These are phyloP conservation scores for Heteropelma amictum DNA, from an alignment of 2,888 invertebrate species.

Conservation along the genomic window DNA sequence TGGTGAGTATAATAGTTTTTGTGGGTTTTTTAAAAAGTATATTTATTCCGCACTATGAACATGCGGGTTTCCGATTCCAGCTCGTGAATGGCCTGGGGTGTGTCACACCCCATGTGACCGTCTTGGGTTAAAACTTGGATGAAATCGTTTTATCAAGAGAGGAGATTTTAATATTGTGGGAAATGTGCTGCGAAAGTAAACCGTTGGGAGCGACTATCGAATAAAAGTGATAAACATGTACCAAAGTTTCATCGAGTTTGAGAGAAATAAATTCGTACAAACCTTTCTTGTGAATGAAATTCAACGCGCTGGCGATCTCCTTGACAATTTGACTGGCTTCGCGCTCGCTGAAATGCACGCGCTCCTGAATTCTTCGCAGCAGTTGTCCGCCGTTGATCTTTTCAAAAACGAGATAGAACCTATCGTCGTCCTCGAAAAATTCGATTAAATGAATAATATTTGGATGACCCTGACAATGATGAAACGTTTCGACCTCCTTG, in stretches of 20 bases:
- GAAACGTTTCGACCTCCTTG: slow-evolving; percentile 99
- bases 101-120: too few relatives aligned
- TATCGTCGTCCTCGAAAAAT: slow-evolving; percentile 97
- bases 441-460: slow-evolving; percentile 98
- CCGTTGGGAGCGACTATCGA: neutral
- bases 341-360: slow-evolving; percentile 95
- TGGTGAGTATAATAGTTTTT: too few relatives aligned
- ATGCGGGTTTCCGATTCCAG: too few relatives aligned
- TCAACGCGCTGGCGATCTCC: slow-evolving; percentile 95
- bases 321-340: slow-evolving; percentile 96
- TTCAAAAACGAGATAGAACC: slow-evolving; percentile 98
- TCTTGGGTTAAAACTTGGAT: neutral
- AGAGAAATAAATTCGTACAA: slow-evolving; percentile 7
- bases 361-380: slow-evolving; percentile 94
- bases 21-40: too few relatives aligned
- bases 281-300: slow-evolving; percentile 97
- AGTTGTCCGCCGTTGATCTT: slow-evolving; percentile 97
- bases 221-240: neutral
- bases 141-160: neutral
- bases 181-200: neutral
- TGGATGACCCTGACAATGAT: slow-evolving; percentile 97
- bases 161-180: neutral
- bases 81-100: too few relatives aligned
- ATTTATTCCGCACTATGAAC: too few relatives aligned
- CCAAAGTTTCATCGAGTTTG: too few relatives aligned